Evolutionary conservation across 2,797 vertebrate species (phyloP).

Genomic region (Bufotes viridis): DNA sequence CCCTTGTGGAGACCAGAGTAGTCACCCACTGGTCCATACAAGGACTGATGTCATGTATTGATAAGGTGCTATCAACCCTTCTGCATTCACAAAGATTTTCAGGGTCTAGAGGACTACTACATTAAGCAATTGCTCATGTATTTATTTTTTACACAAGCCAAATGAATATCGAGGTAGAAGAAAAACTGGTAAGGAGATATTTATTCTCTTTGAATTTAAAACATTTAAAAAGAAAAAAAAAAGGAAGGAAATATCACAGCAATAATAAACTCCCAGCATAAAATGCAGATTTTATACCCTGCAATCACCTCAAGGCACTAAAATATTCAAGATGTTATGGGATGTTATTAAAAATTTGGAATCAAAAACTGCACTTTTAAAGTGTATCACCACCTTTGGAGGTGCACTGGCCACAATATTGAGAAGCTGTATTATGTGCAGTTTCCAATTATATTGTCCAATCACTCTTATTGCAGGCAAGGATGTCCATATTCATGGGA

Average conservation of each 20-base stretch:
- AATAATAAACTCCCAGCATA: neutral
- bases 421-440: neutral
- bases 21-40: neutral
- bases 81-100: neutral
- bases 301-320: slow-evolving; percentile 6
- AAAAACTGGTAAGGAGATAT: neutral
- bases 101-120: neutral
- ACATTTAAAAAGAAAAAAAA: neutral
- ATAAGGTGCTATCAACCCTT: neutral
- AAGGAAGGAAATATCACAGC: neutral
- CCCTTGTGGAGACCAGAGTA: neutral
- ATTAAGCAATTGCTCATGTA: neutral
- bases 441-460: neutral
- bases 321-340: neutral
- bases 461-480: too few species aligned
- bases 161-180: neutral
- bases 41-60: neutral
- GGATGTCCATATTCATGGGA: neutral
- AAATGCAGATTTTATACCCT: neutral
- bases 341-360: neutral
- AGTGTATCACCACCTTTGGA: neutral
- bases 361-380: neutral
- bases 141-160: neutral
- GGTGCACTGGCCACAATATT: neutral
- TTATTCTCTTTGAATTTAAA: neutral